Conservation (phyloP, 2,797 vertebrate species). For the Enteromius trimaculatus region DNA sequence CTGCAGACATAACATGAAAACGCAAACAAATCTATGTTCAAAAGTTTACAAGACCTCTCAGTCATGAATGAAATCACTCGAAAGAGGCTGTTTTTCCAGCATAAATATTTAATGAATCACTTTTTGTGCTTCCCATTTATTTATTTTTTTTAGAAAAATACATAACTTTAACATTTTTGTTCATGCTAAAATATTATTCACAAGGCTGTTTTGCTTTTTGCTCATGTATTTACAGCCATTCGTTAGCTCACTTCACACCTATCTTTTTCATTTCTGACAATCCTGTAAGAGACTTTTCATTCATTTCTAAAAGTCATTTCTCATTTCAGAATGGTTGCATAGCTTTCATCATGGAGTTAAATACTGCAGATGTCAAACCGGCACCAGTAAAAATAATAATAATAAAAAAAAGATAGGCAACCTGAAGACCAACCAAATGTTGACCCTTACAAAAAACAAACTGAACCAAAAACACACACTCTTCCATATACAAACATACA, state of each 20-base stretch:
- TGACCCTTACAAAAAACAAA: constrained; percentile 48
- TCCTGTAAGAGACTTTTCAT: not conserved
- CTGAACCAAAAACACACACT: constrained; percentile 37
- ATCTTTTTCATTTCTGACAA: not conserved
- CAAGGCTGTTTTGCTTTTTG: constrained; percentile 23
- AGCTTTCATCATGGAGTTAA: constrained; percentile 35
- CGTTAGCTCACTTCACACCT: constrained; percentile 14
- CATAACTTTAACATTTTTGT: constrained; percentile 94
- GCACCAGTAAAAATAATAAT: constrained; percentile 10
- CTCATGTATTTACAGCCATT: constrained; percentile 9
- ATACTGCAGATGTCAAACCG: constrained; percentile 39
- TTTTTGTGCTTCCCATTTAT: constrained; percentile 63
- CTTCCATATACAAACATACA: constrained; percentile 1
- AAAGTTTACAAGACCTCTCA: constrained; percentile 31
- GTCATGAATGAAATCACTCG: constrained; percentile 54
- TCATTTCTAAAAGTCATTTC: not conserved
- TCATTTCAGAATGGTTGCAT: constrained; percentile 13
- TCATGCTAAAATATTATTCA: constrained; percentile 87
- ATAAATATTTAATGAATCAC: constrained; percentile 99
- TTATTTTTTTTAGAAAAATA: constrained; percentile 95
- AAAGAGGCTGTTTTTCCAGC: constrained; percentile 82
- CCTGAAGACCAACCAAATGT: not conserved
- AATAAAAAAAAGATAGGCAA: constrained; percentile 55
- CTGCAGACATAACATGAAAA: constrained; percentile 50
- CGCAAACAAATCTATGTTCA: constrained; percentile 8